Base-by-base conservation (phyloP, 2,113 vertebrate species). In the Cheilinus undulatus region DNA sequence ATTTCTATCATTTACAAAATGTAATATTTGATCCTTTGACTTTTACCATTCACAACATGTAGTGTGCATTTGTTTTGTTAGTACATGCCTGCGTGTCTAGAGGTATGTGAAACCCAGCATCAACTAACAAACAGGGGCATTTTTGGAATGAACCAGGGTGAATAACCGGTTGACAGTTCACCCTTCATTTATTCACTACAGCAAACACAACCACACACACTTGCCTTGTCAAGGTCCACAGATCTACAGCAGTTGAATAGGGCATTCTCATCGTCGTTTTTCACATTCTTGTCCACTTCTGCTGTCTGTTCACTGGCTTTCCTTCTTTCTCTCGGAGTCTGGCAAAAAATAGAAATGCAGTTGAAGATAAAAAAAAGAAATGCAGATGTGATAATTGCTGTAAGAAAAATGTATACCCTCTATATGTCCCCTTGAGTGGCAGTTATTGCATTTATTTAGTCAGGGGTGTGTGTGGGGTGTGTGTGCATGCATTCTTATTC, bases 161-260 rank as follows among this genome's bases (percentile, higher is more conserved):
- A 88, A 80, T 66, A 61, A 84, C 84, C 84, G 60, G 45, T 45
- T 1, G 72, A 43, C 36, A 10, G 52, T 73, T 85, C 28, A 73
- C 77, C 32, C 61, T 26, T 48, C 7, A n/a, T 27, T 22, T 13
- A 17, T 12, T 6, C 36, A 28, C 15, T 4, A 36, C 27, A 8
- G 49, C 40, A 28, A 27, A 48, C 27, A 46, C 50, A 51, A 32
- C 51, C 26, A 65, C 54, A 54, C n/a, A 45, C 49, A 74, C 79
- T 4, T 6, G 85, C 91, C 73, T 86, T 90, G 23, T 89, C 82
- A 24, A 90, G 64, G 70, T 92, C 91, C 67, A 92, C 86, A 20
- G 82, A 4, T 75, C 80, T 89, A 85, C 86, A 91, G 51, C 36
- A 80, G 66, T 50, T 89, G 74, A 51, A 76, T 2, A 79, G 65